Base-by-base conservation (phyloP, 2,113 vertebrate species). In the Rattus rattus region DNA sequence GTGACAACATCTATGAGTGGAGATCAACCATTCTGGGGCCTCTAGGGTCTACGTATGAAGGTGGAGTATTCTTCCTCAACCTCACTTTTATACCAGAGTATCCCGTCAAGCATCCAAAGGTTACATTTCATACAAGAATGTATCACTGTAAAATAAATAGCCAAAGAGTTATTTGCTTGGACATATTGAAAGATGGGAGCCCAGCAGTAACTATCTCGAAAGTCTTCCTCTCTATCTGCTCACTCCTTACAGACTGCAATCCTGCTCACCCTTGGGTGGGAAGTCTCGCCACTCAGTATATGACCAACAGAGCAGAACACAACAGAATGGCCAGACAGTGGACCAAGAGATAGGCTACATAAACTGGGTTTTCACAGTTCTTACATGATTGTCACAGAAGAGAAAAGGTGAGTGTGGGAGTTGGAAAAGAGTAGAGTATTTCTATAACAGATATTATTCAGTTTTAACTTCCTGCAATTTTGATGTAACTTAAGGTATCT, bases 371-470 rank as follows among this genome's bases (percentile, higher is more conserved):
- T 30, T 54, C 52, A 96, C 33, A 96, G 96, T 81, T 97, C 98
- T 97, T 96, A 94, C 97, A 7, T 98, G 98, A 98, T 98, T 83
- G 98, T 98, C 98, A 98, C 98, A 98, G 98, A 98, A 98, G 92
- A 99, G 98, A 98, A 81, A 97, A 96, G 98, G 97, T 97, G 96
- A 98, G 98, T 98, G 98, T 98, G 98, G 98, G 98, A 97, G 97
- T 98, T 98, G 98, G 98, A 98, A 98, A 99, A 99, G 98, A 98
- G 98, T 98, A 99, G 98, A 99, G 98, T 99, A 99, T 99, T 99
- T 99, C 99, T 99, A 99, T 99, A 99, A 99, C 99, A 99, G 99
- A 99, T 99, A 99, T 99, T 99, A 99, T 99, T 99, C 99, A 99
- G 99, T 99, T 99, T 43, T 99, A 99, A 99, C 99, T 99, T 99